Conservation (phyloP, 2,797 vertebrate genomes). For the Enteromius trimaculatus region DNA sequence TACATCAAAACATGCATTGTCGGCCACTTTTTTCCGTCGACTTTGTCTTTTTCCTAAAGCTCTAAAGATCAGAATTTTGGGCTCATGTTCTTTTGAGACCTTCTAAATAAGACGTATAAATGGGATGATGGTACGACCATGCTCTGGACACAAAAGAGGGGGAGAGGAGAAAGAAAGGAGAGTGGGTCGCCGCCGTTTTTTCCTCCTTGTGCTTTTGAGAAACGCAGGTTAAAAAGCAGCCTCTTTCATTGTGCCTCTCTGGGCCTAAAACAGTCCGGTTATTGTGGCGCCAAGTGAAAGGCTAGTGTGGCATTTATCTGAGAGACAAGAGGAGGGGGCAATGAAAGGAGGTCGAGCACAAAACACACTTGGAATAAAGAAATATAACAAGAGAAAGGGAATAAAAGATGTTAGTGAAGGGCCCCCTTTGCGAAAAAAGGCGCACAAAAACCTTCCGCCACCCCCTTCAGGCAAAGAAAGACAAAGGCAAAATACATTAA, state of each 20-base stretch:
- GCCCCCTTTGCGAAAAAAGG: conserved; percentile 57
- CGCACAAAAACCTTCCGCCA: conserved; percentile 56
- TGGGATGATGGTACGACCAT: conserved; percentile 74
- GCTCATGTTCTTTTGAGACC: conserved; percentile 60
- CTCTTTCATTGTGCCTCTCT: conserved; percentile 65
- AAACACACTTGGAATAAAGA: conserved; percentile 81
- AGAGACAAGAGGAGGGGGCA: conserved; percentile 67
- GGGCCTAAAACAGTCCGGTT: conserved; percentile 77
- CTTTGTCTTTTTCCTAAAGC: conserved; percentile 30
- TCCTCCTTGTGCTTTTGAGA: conserved; percentile 73
- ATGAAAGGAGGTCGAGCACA: conserved; percentile 69
- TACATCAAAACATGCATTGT: neutral
- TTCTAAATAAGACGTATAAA: conserved; percentile 80
- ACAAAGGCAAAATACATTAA: conserved; percentile 55
- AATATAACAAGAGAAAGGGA: conserved; percentile 79
- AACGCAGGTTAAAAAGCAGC: conserved; percentile 81
- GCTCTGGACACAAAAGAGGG: conserved; percentile 69
- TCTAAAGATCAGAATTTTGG: conserved; percentile 43
- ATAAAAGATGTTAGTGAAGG: conserved; percentile 81
- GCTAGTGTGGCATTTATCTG: conserved; percentile 84
- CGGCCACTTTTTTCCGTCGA: neutral
- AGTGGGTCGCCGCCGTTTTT: conserved; percentile 67
- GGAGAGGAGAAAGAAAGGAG: conserved; percentile 66
- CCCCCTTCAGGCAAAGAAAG: conserved; percentile 52
- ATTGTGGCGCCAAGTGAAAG: conserved; percentile 79